These are phyloP conservation scores for Paedocypris sp. DNA, from an alignment of 2,113 vertebrate species.

Conservation along the genomic window DNA sequence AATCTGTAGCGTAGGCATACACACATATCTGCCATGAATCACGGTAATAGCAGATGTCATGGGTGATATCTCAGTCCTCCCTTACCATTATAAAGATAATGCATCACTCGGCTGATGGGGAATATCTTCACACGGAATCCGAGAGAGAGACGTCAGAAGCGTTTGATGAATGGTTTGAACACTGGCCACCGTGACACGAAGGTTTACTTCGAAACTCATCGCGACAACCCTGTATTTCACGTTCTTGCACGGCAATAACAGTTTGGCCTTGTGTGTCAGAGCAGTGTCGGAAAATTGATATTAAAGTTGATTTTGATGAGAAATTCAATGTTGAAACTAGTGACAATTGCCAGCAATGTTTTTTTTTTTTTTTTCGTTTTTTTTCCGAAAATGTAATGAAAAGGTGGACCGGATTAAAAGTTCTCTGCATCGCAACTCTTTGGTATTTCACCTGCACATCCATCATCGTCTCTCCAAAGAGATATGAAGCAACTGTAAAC, in stretches of 20 bases:
- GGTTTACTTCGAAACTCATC: slow-evolving; percentile 3
- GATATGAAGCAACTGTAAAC: not conserved
- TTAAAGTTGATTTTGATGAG: slow-evolving; percentile 2
- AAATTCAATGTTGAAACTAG: slow-evolving; percentile 2
- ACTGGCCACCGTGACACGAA: not conserved
- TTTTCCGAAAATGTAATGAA: too few species aligned
- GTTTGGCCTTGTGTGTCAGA: slow-evolving; percentile 6
- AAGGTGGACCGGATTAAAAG: too few species aligned
- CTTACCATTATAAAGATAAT: slow-evolving; percentile 20
- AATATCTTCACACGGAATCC: slow-evolving; percentile 11
- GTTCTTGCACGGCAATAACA: slow-evolving; percentile 20
- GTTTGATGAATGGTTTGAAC: slow-evolving; percentile 20
- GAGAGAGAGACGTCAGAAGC: slow-evolving; percentile 16
- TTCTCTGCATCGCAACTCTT: too few species aligned
- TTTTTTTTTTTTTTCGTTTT: too few species aligned
- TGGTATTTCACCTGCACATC: too few species aligned
- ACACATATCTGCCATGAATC: slow-evolving; percentile 23
- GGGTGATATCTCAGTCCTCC: slow-evolving; percentile 14
- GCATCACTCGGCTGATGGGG: slow-evolving; percentile 16
- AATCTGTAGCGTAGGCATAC: slow-evolving; percentile 17
- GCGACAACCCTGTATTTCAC: slow-evolving; percentile 5
- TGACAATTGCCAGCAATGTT: too few species aligned
- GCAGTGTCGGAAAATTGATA: slow-evolving; percentile 13
- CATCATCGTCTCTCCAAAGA: not conserved
- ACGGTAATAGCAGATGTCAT: slow-evolving; percentile 23